Evolutionary conservation across 92 coral and sea anemone species (phyloP).

Genomic region (Chrysogorgia sp.): DNA sequence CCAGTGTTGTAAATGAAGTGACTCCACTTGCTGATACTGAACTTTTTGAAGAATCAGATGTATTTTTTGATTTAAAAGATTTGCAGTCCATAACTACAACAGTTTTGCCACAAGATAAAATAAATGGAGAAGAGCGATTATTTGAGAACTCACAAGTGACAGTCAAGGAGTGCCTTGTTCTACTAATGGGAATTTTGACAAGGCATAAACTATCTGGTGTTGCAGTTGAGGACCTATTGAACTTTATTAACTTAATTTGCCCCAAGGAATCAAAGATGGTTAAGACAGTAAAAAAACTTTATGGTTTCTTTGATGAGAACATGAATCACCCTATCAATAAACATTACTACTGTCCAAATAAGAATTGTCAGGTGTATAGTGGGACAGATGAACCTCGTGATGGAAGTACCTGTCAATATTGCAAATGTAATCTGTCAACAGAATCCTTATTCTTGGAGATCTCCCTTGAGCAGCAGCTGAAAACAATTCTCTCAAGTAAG

Average conservation of each 20-base stretch:
- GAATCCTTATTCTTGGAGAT: constrained; percentile 47
- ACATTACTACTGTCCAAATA: constrained; percentile 51
- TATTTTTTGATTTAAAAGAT: constrained; percentile 11
- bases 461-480: constrained; percentile 20
- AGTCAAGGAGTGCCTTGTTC: constrained; percentile 29
- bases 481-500: constrained; percentile 40
- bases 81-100: neutral
- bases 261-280: constrained; percentile 29
- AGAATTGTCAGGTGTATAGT: constrained; percentile 33
- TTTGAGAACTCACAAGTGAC: constrained; percentile 33
- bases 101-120: neutral
- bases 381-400: neutral
- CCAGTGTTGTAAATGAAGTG: no score
- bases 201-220: constrained; percentile 47
- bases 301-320: constrained; percentile 15
- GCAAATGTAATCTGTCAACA: constrained; percentile 2
- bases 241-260: constrained; percentile 25
- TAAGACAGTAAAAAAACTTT: constrained; percentile 17
- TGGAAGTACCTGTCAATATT: constrained; percentile 6
- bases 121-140: neutral
- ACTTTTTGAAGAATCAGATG: constrained; percentile 12
- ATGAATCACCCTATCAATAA: constrained; percentile 11
- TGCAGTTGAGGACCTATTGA: constrained; percentile 37
- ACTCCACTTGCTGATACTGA: no score
- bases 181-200: constrained; percentile 29